phyloP scores from a whole-genome alignment of 2,113 vertebrate species.

The Mungos mungo region DNA sequence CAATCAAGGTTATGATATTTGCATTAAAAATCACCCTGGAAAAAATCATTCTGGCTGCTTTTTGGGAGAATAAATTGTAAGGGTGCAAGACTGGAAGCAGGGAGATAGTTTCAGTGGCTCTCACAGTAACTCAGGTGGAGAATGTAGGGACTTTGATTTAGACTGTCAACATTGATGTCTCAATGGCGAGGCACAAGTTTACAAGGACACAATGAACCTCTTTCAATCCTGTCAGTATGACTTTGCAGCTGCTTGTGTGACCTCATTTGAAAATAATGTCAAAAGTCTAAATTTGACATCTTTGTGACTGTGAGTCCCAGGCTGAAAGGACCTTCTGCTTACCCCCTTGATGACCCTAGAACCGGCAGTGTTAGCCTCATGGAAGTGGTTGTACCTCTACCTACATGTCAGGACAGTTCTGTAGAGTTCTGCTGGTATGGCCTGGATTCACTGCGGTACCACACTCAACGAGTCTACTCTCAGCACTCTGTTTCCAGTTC shows the following conservation, averaged over 20 bases:
- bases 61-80: neutral
- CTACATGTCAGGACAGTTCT: neutral
- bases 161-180: neutral
- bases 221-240: constrained; percentile 26
- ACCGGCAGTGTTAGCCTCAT: neutral
- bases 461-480: neutral
- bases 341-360: neutral
- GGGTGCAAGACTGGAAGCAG: neutral
- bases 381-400: fast-evolving
- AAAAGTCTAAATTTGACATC: constrained; percentile 38
- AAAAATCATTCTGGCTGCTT: neutral
- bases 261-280: constrained; percentile 70
- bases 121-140: constrained; percentile 30
- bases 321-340: neutral
- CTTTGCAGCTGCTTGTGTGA: constrained; percentile 56
- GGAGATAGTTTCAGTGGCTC: neutral
- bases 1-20: neutral
- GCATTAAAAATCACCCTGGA: neutral
- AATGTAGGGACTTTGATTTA: neutral
- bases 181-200: neutral
- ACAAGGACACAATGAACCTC: constrained; percentile 51
- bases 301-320: neutral
- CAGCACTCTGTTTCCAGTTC: neutral
- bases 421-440: neutral
- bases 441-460: neutral